Conservation (phyloP, 2,888 invertebrate genomes). For the Glaucopsyche alexis region DNA sequence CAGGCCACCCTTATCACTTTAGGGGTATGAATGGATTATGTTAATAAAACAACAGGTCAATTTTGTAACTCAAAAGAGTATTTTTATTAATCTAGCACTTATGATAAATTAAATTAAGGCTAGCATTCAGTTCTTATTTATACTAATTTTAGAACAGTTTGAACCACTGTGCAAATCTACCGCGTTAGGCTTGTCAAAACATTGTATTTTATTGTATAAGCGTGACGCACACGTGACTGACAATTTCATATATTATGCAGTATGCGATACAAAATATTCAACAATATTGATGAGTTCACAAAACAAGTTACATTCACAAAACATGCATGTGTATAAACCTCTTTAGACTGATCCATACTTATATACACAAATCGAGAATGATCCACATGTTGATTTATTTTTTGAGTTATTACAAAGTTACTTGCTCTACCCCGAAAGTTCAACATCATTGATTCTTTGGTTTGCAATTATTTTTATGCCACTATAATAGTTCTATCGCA, state of each 20-base stretch:
- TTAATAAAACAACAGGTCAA: constrained; percentile 57
- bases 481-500: not conserved
- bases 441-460: not conserved
- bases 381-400: not conserved
- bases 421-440: not conserved
- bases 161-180: constrained; percentile 39
- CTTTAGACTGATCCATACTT: not conserved
- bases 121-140: constrained; percentile 78
- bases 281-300: constrained; percentile 8
- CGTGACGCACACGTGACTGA: constrained; percentile 7
- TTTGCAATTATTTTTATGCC: constrained; percentile 13
- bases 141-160: constrained; percentile 61
- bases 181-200: constrained; percentile 28
- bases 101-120: constrained; percentile 78
- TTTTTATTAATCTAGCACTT: constrained; percentile 77
- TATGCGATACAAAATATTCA: constrained; percentile 3
- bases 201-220: constrained; percentile 23
- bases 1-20: too few species aligned
- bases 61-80: constrained; percentile 79
- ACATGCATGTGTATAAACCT: not conserved
- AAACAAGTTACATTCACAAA: not conserved
- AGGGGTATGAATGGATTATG: too few species aligned
- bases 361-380: not conserved
- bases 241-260: too few species aligned
- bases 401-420: not conserved